Conservation (phyloP, 2,797 vertebrate genomes). For the Scomberomorus guttatus region DNA sequence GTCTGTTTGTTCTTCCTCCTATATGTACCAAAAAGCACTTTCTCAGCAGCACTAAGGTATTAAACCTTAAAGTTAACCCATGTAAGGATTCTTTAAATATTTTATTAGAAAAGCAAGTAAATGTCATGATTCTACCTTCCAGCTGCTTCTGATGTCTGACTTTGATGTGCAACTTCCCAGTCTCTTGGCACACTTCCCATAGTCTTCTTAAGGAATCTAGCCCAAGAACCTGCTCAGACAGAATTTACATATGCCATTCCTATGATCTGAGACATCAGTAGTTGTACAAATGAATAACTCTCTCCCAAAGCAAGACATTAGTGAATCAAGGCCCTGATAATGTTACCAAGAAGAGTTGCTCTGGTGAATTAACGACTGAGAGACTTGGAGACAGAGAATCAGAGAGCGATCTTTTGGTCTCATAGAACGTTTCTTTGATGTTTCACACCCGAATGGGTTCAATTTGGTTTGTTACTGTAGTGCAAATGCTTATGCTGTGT, state of each 20-base stretch:
- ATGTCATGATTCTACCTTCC: conserved; percentile 58
- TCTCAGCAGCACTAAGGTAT: neutral
- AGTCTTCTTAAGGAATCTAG: conserved; percentile 57
- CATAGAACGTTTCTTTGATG: conserved; percentile 46
- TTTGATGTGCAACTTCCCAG: conserved; percentile 66
- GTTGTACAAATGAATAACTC: conserved; percentile 60
- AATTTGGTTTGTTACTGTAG: conserved; percentile 31
- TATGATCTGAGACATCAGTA: conserved; percentile 67
- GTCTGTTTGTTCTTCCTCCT: conserved; percentile 8
- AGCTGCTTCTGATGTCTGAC: conserved; percentile 64
- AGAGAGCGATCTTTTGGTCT: conserved; percentile 42
- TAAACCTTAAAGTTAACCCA: conserved; percentile 40
- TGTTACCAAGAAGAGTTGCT: conserved; percentile 48
- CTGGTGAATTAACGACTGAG: conserved; percentile 45
- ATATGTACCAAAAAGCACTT: conserved; percentile 13
- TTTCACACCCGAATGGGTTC: conserved; percentile 47
- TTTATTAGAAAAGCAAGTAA: conserved; percentile 58
- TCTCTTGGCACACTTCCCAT: conserved; percentile 57
- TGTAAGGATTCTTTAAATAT: conserved; percentile 52
- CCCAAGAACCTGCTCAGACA: conserved; percentile 53
- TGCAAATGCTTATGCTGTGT: conserved; percentile 19
- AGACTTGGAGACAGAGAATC: conserved; percentile 41
- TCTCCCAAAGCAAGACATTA: conserved; percentile 67
- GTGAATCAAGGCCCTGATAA: conserved; percentile 59
- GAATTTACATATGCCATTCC: conserved; percentile 66